Base-by-base conservation (phyloP, 2,797 vertebrate species). In the Chromis chromis region DNA sequence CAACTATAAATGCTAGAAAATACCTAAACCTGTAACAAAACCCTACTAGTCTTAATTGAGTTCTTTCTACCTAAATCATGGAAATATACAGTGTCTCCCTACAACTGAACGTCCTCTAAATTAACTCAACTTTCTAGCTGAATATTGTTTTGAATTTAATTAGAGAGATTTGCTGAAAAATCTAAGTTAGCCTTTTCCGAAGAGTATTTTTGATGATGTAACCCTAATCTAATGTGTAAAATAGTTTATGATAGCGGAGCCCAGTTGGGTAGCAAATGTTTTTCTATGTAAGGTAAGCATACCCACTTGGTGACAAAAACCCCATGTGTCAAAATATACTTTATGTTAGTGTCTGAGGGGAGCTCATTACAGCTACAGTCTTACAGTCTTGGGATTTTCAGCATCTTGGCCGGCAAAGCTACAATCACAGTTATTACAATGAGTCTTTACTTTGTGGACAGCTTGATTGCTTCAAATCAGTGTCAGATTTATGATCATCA, bases 401-500 rank as follows among this genome's bases (percentile, higher is more conserved):
- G 12, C 39, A 4, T 14, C 39, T 14, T 40, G 12, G 11, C 39
- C 14, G 13, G 39, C 11, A 40, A 40, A 40, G 39, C 39, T 14
- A 13, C 12, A 40, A 14, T 40, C 39, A 40, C 11, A 31, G 31
- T 31, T 5, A 14, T 50, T 65, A n/a, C 53, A 53, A 4, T 48
- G 17, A 52, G 36, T 57, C 9, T 53, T 40, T 62, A 59, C 6
- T 66, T 49, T 24, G 33, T 17, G 39, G 46, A 9, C 46, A 24
- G 36, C 36, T 44, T 40, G 17, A 61, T 55, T 6, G 22, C 21
- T 64, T 6, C 17, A 46, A 40, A 19, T 65, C 52, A 25, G 28
- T 33, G 36, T 36, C 28, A 55, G 53, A 53, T 71, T 49, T 81
- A 19, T 74, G 56, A 49, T 31, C 42, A 19, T 57, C 22, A 16